Evolutionary conservation across 2,797 vertebrate species (phyloP).

Genomic region (Falco rusticolus): DNA sequence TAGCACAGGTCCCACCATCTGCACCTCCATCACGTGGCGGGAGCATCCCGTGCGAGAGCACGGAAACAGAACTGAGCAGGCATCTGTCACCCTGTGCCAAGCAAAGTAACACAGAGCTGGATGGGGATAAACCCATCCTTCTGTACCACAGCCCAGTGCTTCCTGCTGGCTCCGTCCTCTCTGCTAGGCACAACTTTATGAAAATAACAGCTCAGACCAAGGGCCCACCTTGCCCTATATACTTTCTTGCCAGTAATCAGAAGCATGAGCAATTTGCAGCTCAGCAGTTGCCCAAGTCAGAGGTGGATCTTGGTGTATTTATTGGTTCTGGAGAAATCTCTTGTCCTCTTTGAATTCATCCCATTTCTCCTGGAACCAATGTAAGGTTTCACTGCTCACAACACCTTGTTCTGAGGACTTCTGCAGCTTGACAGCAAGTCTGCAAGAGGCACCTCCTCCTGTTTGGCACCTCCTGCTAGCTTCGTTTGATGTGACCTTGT

Average conservation of each 20-base stretch:
- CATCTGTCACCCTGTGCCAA: not conserved
- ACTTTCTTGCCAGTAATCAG: not conserved
- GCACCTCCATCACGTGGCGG: not conserved
- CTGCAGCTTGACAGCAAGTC: not conserved
- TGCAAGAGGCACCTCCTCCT: not conserved
- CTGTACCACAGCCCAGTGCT: not conserved
- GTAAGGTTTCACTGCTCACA: not conserved
- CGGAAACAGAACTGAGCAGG: not conserved
- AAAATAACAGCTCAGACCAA: not conserved
- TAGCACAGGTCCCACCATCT: not conserved
- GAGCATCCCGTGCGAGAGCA: fast-evolving
- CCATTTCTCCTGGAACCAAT: not conserved
- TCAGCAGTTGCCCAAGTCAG: not conserved
- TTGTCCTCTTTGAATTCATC: not conserved
- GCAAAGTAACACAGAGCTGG: not conserved
- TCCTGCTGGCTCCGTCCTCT: not conserved
- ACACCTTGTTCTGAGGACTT: not conserved
- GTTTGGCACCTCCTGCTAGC: conserved; percentile 13
- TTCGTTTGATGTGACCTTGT: conserved; percentile 39
- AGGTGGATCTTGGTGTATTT: not conserved
- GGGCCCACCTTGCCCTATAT: not conserved
- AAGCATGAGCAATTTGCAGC: not conserved
- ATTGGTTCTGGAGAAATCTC: not conserved
- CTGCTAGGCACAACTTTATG: not conserved
- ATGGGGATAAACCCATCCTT: not conserved